A percentile compares a stretch with the other conserved stretches of the same genome.
Conservation (phyloP, 2,888 invertebrate species). For the Schrankia costaestrigalis region DNA sequence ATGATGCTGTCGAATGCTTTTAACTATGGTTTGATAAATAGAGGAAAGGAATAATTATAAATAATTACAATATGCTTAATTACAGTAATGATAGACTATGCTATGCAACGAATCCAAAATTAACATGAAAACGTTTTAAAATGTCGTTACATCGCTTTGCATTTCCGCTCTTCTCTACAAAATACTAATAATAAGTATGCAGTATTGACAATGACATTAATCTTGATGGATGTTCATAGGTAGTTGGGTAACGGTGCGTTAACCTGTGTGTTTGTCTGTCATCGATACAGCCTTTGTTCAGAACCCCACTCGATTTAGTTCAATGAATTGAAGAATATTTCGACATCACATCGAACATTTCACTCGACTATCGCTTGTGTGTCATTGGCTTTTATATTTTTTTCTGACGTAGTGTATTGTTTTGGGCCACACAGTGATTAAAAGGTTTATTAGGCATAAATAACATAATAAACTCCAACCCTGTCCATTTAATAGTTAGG, state of each 20-base stretch:
- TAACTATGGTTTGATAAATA: too few relatives aligned
- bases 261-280: slow-evolving; percentile 37
- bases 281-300: slow-evolving; percentile 40
- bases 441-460: too few relatives aligned
- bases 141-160: background rate
- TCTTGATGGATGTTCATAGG: slow-evolving; percentile 34
- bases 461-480: too few relatives aligned
- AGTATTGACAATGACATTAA: slow-evolving; percentile 49
- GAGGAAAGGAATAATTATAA: too few relatives aligned
- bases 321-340: slow-evolving; percentile 31
- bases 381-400: background rate
- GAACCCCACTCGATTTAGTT: slow-evolving; percentile 32
- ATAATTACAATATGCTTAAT: too few relatives aligned
- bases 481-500: too few relatives aligned
- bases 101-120: too few relatives aligned
- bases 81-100: too few relatives aligned
- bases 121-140: too few relatives aligned
- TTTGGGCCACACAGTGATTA: too few relatives aligned
- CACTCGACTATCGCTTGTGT: slow-evolving; percentile 2
- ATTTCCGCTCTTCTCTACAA: background rate
- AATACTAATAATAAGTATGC: background rate
- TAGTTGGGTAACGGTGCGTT: slow-evolving; percentile 43
- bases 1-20: too few relatives aligned
- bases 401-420: background rate
- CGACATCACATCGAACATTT: slow-evolving; percentile 1